Percentiles rank a stretch among this genome's conserved stretches.
Conservation (phyloP, 2,797 vertebrate species). For the Danio aesculapii region DNA sequence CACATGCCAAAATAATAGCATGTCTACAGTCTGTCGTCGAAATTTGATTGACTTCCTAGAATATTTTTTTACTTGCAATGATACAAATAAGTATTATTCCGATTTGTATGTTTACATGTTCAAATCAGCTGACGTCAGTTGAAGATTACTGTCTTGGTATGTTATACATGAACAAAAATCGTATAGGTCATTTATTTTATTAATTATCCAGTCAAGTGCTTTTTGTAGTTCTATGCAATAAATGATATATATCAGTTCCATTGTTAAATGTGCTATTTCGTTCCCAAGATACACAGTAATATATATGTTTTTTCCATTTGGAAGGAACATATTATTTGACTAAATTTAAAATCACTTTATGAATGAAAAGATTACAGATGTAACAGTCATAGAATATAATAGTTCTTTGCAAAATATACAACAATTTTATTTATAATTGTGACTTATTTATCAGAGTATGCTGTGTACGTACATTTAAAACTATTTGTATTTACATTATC, state of each 20-base stretch:
- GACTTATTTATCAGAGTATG: background rate
- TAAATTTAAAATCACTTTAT: background rate
- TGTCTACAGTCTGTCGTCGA: background rate
- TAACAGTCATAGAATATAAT: no score
- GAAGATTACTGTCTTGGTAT: constrained; percentile 1
- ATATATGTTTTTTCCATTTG: background rate
- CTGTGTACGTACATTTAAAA: background rate
- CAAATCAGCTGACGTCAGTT: constrained; percentile 2
- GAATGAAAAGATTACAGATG: no score
- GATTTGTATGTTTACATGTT: background rate
- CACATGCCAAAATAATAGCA: background rate
- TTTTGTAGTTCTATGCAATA: background rate
- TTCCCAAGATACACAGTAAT: background rate
- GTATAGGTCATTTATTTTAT: background rate
- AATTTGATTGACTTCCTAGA: background rate
- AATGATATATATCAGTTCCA: background rate
- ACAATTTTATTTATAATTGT: background rate
- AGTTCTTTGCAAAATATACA: background rate
- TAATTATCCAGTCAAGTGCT: background rate
- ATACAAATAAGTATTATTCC: background rate
- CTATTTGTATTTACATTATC: background rate
- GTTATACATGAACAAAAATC: background rate
- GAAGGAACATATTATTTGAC: background rate
- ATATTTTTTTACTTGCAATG: background rate
- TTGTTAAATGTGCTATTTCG: background rate